phyloP scores from a whole-genome alignment of 2,888 invertebrate species.

The Apotomis turbidana region DNA sequence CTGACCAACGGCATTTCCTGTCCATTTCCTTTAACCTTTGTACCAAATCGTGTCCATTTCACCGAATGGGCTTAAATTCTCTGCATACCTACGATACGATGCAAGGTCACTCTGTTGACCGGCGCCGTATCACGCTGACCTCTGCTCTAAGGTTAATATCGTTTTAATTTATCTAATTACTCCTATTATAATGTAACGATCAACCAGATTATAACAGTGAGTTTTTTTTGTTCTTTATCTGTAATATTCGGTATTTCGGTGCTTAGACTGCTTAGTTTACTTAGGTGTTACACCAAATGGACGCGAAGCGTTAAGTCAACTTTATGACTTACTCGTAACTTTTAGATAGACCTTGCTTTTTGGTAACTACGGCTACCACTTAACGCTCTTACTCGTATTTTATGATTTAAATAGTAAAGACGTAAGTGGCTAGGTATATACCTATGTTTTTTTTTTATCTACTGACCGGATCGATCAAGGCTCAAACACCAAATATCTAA shows the following conservation, averaged over 20 bases:
- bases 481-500: too few relatives aligned
- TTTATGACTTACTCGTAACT: too few relatives aligned
- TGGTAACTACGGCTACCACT: too few relatives aligned
- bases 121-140: constrained; percentile 52
- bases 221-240: constrained; percentile 1
- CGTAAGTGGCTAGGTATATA: too few relatives aligned
- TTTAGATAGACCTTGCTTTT: too few relatives aligned
- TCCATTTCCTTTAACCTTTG: constrained; percentile 21
- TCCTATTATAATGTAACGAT: constrained; percentile 37
- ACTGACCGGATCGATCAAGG: too few relatives aligned
- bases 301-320: too few relatives aligned
- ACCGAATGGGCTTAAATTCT: constrained; percentile 4
- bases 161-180: constrained; percentile 62
- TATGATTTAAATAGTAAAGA: too few relatives aligned
- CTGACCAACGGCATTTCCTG: neutral
- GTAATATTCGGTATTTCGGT: neutral
- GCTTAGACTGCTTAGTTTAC: neutral
- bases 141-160: constrained; percentile 62
- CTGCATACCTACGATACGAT: neutral
- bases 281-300: neutral
- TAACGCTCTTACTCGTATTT: too few relatives aligned
- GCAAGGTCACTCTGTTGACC: constrained; percentile 35
- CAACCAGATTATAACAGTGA: constrained; percentile 34
- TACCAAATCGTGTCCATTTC: neutral
- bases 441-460: too few relatives aligned